Percentiles rank a stretch among this genome's conserved stretches.
Evolutionary conservation across 2,113 vertebrate genomes (phyloP).

Genomic region (Uropsilus gracilis): DNA sequence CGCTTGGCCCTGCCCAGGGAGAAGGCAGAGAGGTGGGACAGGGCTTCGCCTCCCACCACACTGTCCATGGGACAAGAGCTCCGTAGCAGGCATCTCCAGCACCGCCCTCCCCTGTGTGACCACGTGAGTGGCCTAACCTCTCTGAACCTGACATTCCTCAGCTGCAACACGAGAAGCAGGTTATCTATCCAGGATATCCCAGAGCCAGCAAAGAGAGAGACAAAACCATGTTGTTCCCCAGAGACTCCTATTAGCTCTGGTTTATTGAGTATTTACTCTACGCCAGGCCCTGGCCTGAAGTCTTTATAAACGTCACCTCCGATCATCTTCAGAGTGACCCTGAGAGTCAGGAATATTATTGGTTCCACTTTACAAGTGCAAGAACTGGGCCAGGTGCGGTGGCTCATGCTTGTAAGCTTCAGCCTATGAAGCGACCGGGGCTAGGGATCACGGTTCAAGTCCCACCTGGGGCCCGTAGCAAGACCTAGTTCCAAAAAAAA

Average conservation of each 20-base stretch:
- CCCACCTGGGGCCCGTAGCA: too few relatives aligned
- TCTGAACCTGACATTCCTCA: not conserved
- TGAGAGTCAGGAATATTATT: not conserved
- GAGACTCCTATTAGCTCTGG: not conserved
- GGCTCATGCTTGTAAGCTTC: too few relatives aligned
- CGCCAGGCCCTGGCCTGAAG: not conserved
- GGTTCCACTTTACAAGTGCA: not conserved
- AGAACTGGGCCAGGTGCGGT: too few relatives aligned
- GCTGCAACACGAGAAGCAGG: not conserved
- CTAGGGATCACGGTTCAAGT: too few relatives aligned
- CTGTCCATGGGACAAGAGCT: not conserved
- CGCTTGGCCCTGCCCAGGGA: conserved; percentile 90
- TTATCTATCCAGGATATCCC: not conserved
- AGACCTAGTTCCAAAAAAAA: too few relatives aligned
- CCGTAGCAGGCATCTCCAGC: not conserved
- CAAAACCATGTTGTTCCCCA: not conserved
- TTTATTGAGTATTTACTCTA: not conserved
- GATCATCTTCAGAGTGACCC: not conserved
- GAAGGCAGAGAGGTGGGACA: not conserved
- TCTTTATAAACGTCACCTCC: not conserved
- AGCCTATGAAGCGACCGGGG: too few relatives aligned
- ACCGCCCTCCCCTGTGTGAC: not conserved
- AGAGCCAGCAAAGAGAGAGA: not conserved
- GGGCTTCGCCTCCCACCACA: not conserved
- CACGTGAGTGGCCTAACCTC: not conserved